phyloP scores from a whole-genome alignment of 2,888 invertebrate species.

The Eurois occulta region DNA sequence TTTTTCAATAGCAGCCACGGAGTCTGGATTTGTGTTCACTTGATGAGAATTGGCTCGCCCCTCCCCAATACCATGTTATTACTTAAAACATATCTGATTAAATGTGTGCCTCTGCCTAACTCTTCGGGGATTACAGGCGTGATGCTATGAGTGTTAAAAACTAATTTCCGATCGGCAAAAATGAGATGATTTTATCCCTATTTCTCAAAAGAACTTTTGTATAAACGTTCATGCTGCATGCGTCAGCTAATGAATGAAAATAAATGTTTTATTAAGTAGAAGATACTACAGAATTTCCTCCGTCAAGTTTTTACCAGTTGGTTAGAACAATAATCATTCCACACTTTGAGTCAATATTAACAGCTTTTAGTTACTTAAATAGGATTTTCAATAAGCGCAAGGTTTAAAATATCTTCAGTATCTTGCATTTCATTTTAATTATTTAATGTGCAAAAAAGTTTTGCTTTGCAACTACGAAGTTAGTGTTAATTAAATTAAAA shows the following conservation, averaged over 20 bases:
- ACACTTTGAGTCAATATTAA: neutral
- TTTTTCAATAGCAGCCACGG: too few species aligned
- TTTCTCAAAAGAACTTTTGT: too few species aligned
- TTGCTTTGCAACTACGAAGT: slow-evolving; percentile 33
- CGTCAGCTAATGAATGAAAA: neutral
- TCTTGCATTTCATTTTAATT: slow-evolving; percentile 34
- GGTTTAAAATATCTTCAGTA: neutral
- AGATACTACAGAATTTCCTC: neutral
- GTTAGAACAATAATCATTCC: neutral
- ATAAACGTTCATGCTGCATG: too few species aligned
- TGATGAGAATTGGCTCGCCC: too few species aligned
- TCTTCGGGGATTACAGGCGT: too few species aligned
- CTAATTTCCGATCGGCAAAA: too few species aligned
- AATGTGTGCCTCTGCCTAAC: too few species aligned
- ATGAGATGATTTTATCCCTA: too few species aligned
- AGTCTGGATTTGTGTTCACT: too few species aligned
- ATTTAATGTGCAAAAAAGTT: slow-evolving; percentile 9
- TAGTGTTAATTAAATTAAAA: slow-evolving; percentile 55
- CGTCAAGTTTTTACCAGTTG: neutral
- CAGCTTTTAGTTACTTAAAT: neutral
- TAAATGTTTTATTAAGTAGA: neutral
- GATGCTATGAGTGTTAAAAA: too few species aligned
- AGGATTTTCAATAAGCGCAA: neutral
- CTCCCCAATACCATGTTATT: too few species aligned
- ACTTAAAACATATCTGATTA: too few species aligned